Conservation (phyloP, 53 echinoderm and acorn worm genomes). For the Paracentrotus lividus region DNA sequence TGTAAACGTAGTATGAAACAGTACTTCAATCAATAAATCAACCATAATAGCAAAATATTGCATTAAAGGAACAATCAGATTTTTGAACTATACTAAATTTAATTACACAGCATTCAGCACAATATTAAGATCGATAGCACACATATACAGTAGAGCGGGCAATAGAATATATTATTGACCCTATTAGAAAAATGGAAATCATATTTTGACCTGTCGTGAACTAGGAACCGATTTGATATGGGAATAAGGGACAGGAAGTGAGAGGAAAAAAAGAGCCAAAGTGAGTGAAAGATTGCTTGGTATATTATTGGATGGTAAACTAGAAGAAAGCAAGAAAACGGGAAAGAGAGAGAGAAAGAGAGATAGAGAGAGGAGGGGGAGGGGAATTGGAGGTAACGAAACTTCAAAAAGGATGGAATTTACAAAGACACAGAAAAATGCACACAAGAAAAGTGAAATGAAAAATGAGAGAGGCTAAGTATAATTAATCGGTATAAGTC, state of each 20-base stretch:
- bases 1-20: too few species aligned
- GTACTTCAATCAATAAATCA: too few species aligned
- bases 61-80: too few species aligned
- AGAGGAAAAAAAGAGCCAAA: neutral
- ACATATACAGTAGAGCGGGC: too few species aligned
- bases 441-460: neutral
- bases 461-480: too few species aligned
- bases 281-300: conserved; percentile 27
- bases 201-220: conserved; percentile 24
- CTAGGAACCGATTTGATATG: neutral
- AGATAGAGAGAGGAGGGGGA: neutral
- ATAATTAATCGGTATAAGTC: too few species aligned
- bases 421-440: neutral
- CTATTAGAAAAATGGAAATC: neutral
- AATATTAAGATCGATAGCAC: too few species aligned
- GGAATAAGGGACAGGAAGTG: conserved; percentile 56
- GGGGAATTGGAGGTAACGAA: neutral
- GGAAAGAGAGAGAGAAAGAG: neutral
- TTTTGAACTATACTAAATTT: too few species aligned
- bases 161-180: neutral
- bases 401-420: neutral
- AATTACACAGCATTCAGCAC: too few species aligned
- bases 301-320: neutral
- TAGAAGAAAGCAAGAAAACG: neutral
- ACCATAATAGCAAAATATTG: too few species aligned